A percentile compares a stretch with the other conserved stretches of the same genome.
Evolutionary conservation across 2,113 vertebrate genomes (phyloP).

Genomic region (Paradoxurus hermaphroditus): DNA sequence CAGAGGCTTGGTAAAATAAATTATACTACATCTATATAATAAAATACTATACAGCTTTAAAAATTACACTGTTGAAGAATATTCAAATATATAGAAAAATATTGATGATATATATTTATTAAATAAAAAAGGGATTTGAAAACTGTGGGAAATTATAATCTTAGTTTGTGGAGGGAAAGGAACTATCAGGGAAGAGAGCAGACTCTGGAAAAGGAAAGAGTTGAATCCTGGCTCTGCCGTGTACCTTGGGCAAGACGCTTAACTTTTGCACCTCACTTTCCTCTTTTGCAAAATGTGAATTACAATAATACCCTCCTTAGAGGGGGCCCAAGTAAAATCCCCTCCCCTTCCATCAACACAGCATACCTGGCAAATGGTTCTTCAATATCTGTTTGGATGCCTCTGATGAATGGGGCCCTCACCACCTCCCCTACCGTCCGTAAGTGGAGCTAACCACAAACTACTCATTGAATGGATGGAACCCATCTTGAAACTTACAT

Average conservation of each 20-base stretch:
- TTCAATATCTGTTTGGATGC: neutral
- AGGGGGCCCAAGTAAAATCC: neutral
- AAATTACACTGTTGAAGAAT: neutral
- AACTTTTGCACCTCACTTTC: neutral
- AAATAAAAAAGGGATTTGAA: slow-evolving; percentile 9
- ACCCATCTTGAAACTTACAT: fast-evolving
- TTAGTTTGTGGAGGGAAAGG: neutral
- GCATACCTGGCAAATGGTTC: no score
- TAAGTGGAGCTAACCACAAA: fast-evolving
- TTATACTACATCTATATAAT: neutral
- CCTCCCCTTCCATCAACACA: fast-evolving
- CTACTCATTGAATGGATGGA: fast-evolving
- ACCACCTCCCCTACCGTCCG: fast-evolving
- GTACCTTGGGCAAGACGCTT: neutral
- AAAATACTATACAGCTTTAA: neutral
- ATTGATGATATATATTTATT: neutral
- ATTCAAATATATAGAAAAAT: slow-evolving; percentile 53
- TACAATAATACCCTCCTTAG: neutral
- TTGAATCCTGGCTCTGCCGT: fast-evolving
- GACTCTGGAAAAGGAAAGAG: no score
- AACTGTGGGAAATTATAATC: neutral
- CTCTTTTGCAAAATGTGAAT: neutral
- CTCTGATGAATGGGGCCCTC: fast-evolving
- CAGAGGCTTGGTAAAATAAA: neutral
- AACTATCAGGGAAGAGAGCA: fast-evolving